phyloP scores from a whole-genome alignment of 1,140 invertebrate genomes.

The Scaptomyza pallida region DNA sequence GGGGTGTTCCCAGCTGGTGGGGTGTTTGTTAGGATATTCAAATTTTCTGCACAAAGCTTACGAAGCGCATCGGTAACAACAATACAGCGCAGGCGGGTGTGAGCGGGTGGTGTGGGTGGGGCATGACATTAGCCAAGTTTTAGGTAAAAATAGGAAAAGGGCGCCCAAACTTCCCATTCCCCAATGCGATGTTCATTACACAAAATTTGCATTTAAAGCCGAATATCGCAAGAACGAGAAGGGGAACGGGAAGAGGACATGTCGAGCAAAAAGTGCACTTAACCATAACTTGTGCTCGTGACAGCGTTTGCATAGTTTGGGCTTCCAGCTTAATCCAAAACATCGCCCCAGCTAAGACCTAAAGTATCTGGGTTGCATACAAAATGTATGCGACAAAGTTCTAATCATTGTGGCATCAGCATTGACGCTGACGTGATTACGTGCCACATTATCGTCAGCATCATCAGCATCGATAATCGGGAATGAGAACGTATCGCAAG shows the following conservation, averaged over 20 bases:
- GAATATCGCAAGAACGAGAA: slow-evolving; percentile 7
- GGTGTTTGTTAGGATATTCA: slow-evolving; percentile 62
- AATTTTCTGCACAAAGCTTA: slow-evolving; percentile 78
- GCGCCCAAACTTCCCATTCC: slow-evolving; percentile 32
- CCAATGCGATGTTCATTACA: slow-evolving; percentile 61
- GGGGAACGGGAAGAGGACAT: not conserved
- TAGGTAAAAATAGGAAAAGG: slow-evolving; percentile 54
- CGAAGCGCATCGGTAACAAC: slow-evolving; percentile 68
- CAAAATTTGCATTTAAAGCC: slow-evolving; percentile 80
- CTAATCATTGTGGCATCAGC: slow-evolving; percentile 46
- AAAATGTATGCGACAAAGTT: slow-evolving; percentile 43
- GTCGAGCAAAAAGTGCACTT: slow-evolving; percentile 71
- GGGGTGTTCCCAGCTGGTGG: slow-evolving; percentile 20
- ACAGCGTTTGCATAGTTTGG: slow-evolving; percentile 73
- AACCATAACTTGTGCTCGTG: slow-evolving; percentile 75
- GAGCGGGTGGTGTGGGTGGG: not conserved
- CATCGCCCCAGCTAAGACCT: slow-evolving; percentile 1
- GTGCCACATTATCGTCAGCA: slow-evolving; percentile 23
- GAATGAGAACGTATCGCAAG: slow-evolving; percentile 16
- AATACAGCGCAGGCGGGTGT: no score
- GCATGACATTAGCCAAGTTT: slow-evolving; percentile 42
- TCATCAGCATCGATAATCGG: slow-evolving; percentile 58
- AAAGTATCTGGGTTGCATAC: slow-evolving; percentile 58
- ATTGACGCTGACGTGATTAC: slow-evolving; percentile 18
- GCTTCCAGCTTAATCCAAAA: not conserved